Base-by-base conservation (phyloP, 2,888 invertebrate genomes). In the Caradrina clavipalpis region DNA sequence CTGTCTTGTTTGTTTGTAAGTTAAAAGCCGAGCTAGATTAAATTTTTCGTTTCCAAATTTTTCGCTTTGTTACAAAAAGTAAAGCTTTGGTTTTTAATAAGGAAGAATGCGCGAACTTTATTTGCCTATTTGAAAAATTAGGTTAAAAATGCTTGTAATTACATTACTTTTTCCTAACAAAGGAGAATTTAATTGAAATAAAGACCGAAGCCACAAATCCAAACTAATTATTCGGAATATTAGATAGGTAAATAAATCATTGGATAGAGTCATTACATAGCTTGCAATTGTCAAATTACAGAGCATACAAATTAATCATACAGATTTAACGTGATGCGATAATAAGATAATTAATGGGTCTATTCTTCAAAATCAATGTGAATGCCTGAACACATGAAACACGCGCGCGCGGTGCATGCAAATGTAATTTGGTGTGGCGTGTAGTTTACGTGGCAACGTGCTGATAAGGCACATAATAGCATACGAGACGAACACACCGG, bases 351-450 rank as follows among this genome's bases (percentile, higher is more conserved):
- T 47, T 39, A 60, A 61, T 59, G n/a, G 54, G 35, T 10, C 10
- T 5, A 54, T 62, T 60, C 57, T 68, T 66, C 65, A 54, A 22
- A 49, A 55, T 47, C 11, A 50, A 58, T 57, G 22, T 49, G 31
- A 35, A 22, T 35, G 21, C 35, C 51, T 50, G 47, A 69, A 26
- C n/a, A n/a, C n/a, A n/a, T n/a, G n/a, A n/a, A n/a, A n/a, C n/a
- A n/a, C n/a, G 70, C 17, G 58, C 47, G 57, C 22, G 4, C 45
- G 21, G 22, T 80, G 45, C 17, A 80, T 80, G 73, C 77, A 62
- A 80, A 77, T 80, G 73, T 71, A 80, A 80, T 74, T 77, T 67
- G 56, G 31, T 35, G 26, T 39, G 42, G 53, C 35, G 15, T 70
- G 50, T 68, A 64, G 22, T 42, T 7, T 55, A 45, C 10, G 19